Base-by-base conservation (phyloP, 2,888 invertebrate species). In the Tenthredo notha region DNA sequence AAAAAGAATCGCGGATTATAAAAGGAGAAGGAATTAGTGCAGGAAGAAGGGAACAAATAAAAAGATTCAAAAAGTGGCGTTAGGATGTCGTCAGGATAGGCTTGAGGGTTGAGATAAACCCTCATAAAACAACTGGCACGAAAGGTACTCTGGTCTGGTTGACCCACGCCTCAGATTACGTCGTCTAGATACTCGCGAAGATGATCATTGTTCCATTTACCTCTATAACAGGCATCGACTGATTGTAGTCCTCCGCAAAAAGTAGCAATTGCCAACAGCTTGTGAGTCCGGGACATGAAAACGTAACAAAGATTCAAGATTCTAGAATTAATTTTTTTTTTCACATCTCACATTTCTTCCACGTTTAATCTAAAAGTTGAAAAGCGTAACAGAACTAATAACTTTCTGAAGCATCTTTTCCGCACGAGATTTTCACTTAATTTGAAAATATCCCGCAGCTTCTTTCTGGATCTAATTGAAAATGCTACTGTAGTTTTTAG, bases 121-220 rank as follows among this genome's bases (percentile, higher is more conserved):
- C 86, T 89, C 89, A 88, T 90, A 90, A 91, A 91, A 89, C 89
- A 89, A 90, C 87, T 86, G 87, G 87, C 87, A 88, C 86, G 88
- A 86, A 88, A 89, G 87, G 86, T 86, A 86, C 86, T 85, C 84
- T 85, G 86, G 85, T 87, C 84, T 77, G 77, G 77, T 77, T 77
- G 77, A 77, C 77, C 86, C 86, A 85, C 86, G 85, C 85, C 29
- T 54, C 58, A 84, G 58, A 72, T 61, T 40, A 77, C 40, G 85
- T 85, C 85, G 75, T 86, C 85, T 75, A 84, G 87, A 83, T 83
- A 78, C 43, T 54, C 84, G 54, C 84, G 54, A 82, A 84, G 80
- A 84, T 54, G 86, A 58, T 84, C 67, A 78, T 61, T 74, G 37
- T 84, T 84, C 50, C 74, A 40, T 43, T 74, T 21, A 43, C 29